These are phyloP conservation scores for Peromyscus californicus DNA, from an alignment of 2,113 vertebrate species.

Conservation along the genomic window DNA sequence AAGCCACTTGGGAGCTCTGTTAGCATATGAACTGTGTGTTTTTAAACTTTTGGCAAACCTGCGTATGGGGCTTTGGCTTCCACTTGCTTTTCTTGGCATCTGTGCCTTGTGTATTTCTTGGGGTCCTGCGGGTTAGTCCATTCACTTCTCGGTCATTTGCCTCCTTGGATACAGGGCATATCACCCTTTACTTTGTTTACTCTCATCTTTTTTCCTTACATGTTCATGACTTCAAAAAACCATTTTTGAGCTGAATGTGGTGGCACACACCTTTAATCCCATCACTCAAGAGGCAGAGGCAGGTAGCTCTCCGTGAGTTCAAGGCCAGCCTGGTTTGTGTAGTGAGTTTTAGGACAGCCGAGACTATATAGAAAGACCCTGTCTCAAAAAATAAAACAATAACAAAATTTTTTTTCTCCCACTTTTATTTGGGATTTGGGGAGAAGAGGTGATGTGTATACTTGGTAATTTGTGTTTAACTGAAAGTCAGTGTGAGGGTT, in stretches of 20 bases:
- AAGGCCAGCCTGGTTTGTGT: neutral
- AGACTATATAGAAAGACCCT: neutral
- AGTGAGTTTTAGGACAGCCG: neutral
- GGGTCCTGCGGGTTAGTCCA: neutral
- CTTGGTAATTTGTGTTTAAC: neutral
- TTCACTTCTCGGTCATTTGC: neutral
- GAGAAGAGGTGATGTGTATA: neutral
- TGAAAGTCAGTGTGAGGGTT: neutral
- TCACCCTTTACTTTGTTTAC: neutral
- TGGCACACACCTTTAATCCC: neutral
- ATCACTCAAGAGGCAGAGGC: neutral
- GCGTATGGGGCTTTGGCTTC: neutral
- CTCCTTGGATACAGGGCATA: neutral
- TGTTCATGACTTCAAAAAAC: neutral
- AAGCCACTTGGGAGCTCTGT: neutral
- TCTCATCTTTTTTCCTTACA: neutral
- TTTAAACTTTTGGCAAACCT: neutral
- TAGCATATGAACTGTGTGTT: neutral
- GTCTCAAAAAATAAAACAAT: neutral
- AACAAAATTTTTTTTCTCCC: neutral
- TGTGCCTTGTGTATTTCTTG: neutral
- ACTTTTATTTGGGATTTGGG: conserved; percentile 16
- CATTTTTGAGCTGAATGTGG: neutral
- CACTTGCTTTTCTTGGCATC: neutral
- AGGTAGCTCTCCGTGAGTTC: neutral